These are phyloP conservation scores for Micoletzkya japonica DNA, from an alignment of 2,888 invertebrate genomes.

Conservation along the genomic window DNA sequence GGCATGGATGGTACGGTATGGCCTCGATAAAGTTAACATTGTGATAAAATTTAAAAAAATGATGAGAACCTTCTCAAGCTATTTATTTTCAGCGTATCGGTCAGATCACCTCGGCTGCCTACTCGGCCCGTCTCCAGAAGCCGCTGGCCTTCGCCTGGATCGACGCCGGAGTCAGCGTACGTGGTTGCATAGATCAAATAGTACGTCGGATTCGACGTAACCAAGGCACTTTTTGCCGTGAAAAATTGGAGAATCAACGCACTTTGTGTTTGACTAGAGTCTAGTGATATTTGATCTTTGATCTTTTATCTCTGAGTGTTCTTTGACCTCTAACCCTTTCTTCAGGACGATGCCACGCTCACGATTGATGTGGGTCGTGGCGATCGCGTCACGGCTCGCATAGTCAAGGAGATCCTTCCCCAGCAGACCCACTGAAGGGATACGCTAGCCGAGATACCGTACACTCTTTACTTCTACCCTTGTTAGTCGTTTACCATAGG, in stretches of 20 bases:
- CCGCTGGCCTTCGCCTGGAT: slow-evolving; percentile 67
- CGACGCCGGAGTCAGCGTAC: slow-evolving; percentile 50
- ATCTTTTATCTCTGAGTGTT: not conserved
- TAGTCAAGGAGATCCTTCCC: slow-evolving; percentile 41
- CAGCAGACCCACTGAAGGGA: slow-evolving; percentile 40
- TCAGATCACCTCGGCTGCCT: slow-evolving; percentile 67
- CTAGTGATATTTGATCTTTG: not conserved
- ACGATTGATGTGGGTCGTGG: slow-evolving; percentile 51
- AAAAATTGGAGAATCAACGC: too few species aligned
- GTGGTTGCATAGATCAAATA: not conserved
- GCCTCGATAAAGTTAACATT: too few species aligned
- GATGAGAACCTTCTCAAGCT: too few species aligned
- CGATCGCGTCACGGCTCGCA: slow-evolving; percentile 38
- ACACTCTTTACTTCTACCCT: not conserved
- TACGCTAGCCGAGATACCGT: not conserved
- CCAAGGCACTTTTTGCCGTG: too few species aligned
- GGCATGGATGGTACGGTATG: too few species aligned
- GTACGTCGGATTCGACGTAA: not conserved
- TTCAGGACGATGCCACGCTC: slow-evolving; percentile 32
- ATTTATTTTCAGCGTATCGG: slow-evolving; percentile 67
- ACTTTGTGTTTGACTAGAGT: not conserved
- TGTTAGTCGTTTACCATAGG: too few species aligned
- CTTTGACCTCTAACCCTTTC: too few species aligned
- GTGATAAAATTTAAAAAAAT: too few species aligned
- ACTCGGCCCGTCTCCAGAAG: slow-evolving; percentile 63